Evolutionary conservation across 2,888 invertebrate genomes (phyloP), one percentile per base, ranked within the genome.

Genomic region (Apamea anceps): DNA sequence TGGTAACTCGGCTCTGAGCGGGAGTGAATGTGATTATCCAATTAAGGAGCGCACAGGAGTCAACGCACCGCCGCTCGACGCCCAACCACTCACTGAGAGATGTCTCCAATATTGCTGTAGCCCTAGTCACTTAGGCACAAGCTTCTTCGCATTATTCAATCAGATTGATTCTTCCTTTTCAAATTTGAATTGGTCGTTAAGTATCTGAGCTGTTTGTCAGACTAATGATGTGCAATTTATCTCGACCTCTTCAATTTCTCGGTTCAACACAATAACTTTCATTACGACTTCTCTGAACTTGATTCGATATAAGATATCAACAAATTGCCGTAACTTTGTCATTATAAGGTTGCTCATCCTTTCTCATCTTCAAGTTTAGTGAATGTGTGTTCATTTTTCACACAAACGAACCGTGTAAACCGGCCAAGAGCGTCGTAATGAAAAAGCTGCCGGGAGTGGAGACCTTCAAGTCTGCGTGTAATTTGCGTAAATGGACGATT

Each of bases 401-500:
- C 77, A 67, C 63, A 89, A 87, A 84, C 71, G 80, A 73, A 71
- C 72, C 79, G 80, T 85, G 66, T 84, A 82, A 88, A 84, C 72
- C 79, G 71, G 88, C 78, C 89, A 87, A 88, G 88, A 87, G 45
- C 88, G 79, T 67, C 66, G 81, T 75, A 79, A 81, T 82, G 85
- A 82, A 85, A 81, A 81, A 80, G 81, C 78, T 72, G 81, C 72
- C 77, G 76, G 85, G 81, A 86, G 79, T 77, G 77, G 66, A 82
- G 88, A 86, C 89, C 89, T 89, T 89, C 86, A 79, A 57, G 75
- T 74, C 74, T 77, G 84, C 81, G 87, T 86, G 78, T 86, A 89
- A 91, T 93, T 92, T 92, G 91, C 92, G 91, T 93, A 91, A 92
- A 93, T 91, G 90, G 90, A 90, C 88, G 90, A 91, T 93, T 92